Percentiles rank a stretch among this genome's conserved stretches.
Conservation (phyloP, 2,113 vertebrate species). For the Pleuronectes platessa region DNA sequence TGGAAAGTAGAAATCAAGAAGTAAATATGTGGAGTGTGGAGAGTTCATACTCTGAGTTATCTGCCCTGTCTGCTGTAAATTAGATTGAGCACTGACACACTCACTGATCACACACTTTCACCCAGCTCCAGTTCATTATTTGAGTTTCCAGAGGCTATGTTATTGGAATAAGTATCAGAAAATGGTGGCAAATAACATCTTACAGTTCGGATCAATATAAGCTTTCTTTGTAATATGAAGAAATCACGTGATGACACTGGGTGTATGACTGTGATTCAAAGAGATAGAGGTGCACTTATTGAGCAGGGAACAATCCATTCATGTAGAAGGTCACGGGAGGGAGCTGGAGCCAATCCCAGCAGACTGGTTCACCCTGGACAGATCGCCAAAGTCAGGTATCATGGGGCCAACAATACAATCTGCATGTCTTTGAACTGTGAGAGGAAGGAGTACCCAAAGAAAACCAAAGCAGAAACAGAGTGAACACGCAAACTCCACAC, state of each 20-base stretch:
- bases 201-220: neutral
- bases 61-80: neutral
- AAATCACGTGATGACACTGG: neutral
- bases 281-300: neutral
- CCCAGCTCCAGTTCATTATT: neutral
- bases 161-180: neutral
- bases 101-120: neutral
- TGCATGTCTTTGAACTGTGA: too few species aligned
- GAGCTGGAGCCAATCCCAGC: too few species aligned
- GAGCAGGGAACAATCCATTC: neutral
- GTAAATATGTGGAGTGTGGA: conserved; percentile 26
- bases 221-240: neutral
- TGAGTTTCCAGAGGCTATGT: neutral
- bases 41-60: conserved; percentile 10
- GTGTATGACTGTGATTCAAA: neutral
- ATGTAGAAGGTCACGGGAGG: too few species aligned
- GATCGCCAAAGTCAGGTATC: too few species aligned
- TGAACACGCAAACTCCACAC: too few species aligned
- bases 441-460: too few species aligned
- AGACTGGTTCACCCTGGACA: too few species aligned
- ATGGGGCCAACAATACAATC: too few species aligned
- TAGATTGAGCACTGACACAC: neutral
- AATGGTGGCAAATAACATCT: neutral
- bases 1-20: conserved; percentile 16
- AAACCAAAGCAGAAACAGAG: too few species aligned